A percentile compares a stretch with the other conserved stretches of the same genome.
Conservation (phyloP, 2,888 invertebrate species). For the Cataglyphis livida region DNA sequence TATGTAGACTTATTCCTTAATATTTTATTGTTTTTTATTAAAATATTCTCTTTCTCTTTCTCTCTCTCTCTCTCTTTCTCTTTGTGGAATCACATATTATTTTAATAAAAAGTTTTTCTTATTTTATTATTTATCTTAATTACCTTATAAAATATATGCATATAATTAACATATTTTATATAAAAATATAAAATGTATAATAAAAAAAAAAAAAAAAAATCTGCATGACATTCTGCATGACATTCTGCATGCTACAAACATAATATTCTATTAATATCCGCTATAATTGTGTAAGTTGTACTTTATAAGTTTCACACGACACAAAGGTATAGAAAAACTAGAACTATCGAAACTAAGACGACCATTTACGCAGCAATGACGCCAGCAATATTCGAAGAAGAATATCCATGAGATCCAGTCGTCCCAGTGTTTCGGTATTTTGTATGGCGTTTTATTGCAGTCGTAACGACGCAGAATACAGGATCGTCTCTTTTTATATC, state of each 20-base stretch:
- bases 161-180: not conserved
- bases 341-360: constrained; percentile 34
- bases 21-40: not conserved
- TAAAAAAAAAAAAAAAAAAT: not conserved
- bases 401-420: constrained; percentile 21
- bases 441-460: not conserved
- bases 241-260: not conserved
- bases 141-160: not conserved
- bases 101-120: not conserved
- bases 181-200: not conserved
- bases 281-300: not conserved
- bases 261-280: constrained; percentile 39
- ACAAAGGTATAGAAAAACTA: constrained; percentile 5
- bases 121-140: not conserved
- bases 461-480: not conserved
- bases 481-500: not conserved
- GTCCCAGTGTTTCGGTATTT: constrained; percentile 5
- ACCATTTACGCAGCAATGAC: constrained; percentile 21
- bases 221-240: constrained; percentile 8
- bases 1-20: not conserved
- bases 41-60: not conserved
- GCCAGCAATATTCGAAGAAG: constrained; percentile 31
- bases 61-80: too few species aligned
- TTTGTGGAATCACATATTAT: not conserved
- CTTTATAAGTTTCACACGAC: not conserved